Conservation (phyloP, 92 coral and sea anemone genomes). For the Palythoa heliodiscus region DNA sequence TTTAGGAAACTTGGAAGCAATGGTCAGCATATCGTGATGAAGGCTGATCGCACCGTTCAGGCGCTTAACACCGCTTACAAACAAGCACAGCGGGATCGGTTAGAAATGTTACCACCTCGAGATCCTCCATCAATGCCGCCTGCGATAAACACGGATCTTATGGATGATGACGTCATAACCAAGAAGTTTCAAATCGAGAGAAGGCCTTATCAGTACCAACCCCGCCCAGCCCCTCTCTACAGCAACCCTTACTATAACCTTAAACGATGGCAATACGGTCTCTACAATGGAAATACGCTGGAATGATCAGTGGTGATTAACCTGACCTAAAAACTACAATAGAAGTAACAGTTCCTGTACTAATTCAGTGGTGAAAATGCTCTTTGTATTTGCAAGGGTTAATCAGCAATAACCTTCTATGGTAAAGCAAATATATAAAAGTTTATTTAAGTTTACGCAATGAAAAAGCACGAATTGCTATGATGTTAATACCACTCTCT, state of each 20-base stretch:
- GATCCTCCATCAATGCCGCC: constrained; percentile 28
- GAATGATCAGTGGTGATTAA: background rate
- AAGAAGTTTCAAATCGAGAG: constrained; percentile 89
- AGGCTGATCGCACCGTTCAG: constrained; percentile 73
- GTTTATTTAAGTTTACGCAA: too few relatives aligned
- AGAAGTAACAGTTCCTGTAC: too few relatives aligned
- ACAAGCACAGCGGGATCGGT: constrained; percentile 43
- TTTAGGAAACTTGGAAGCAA: constrained; percentile 70
- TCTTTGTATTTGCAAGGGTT: too few relatives aligned
- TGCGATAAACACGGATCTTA: constrained; percentile 31
- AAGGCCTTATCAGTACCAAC: constrained; percentile 66
- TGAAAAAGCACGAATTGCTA: too few relatives aligned
- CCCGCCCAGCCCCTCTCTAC: constrained; percentile 33
- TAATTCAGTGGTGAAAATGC: too few relatives aligned
- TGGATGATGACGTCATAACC: constrained; percentile 48
- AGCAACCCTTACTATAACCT: constrained; percentile 69
- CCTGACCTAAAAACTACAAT: background rate
- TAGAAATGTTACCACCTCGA: constrained; percentile 34
- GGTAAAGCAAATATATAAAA: too few relatives aligned
- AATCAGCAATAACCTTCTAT: too few relatives aligned
- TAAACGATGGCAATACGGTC: constrained; percentile 73
- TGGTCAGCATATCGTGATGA: constrained; percentile 69
- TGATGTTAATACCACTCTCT: too few relatives aligned
- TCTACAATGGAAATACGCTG: constrained; percentile 79
- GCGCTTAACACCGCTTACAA: constrained; percentile 53